Evolutionary conservation across 92 coral and sea anemone species (phyloP).

Genomic region (Epizoanthus scotinus): DNA sequence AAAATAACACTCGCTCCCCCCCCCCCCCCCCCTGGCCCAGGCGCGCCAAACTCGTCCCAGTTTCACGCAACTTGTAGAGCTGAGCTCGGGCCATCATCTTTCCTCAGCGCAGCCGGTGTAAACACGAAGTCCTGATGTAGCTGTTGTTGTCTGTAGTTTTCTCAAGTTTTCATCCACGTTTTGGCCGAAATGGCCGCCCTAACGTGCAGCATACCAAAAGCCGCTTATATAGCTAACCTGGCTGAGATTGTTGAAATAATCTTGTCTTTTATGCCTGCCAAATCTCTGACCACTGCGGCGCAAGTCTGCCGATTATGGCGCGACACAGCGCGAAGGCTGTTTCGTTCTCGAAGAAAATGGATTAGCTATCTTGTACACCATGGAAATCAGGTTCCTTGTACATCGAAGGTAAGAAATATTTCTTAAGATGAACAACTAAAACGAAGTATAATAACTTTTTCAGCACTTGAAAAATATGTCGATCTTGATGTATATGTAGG

Average conservation of each 20-base stretch:
- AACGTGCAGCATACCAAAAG: constrained; percentile 47
- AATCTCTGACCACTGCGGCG: constrained; percentile 61
- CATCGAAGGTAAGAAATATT: constrained; percentile 69
- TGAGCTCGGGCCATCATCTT: not conserved
- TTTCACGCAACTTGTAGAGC: not conserved
- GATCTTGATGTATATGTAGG: not conserved
- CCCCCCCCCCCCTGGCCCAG: too few relatives aligned
- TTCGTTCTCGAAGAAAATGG: constrained; percentile 80
- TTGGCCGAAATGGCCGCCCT: constrained; percentile 60
- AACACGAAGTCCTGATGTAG: constrained; percentile 32
- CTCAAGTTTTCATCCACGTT: not conserved
- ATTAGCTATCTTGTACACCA: constrained; percentile 75
- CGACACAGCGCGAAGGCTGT: constrained; percentile 69
- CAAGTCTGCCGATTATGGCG: constrained; percentile 92
- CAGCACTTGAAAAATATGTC: not conserved
- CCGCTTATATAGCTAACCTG: constrained; percentile 62
- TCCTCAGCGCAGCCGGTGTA: constrained; percentile 15
- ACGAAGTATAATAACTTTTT: not conserved
- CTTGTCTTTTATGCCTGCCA: constrained; percentile 83
- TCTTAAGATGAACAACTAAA: too few relatives aligned
- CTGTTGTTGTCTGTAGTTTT: not conserved
- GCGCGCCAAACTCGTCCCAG: not conserved
- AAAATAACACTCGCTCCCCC: too few relatives aligned
- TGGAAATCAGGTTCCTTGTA: constrained; percentile 74
- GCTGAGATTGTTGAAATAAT: constrained; percentile 87